Evolutionary conservation across 2,113 vertebrate genomes (phyloP).

Genomic region (Amazona guildingii): DNA sequence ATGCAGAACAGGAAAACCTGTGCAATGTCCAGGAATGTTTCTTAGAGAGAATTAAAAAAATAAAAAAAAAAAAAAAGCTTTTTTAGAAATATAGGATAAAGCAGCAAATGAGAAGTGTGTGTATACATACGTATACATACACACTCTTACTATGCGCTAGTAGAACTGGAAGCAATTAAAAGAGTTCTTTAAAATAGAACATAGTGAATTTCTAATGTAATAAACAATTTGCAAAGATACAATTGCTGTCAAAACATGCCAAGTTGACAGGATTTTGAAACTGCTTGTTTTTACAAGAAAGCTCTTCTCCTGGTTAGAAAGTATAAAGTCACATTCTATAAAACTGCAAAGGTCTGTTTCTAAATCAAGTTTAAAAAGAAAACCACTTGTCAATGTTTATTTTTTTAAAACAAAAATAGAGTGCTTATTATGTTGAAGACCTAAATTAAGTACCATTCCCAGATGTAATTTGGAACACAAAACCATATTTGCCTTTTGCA

Average conservation of each 20-base stretch:
- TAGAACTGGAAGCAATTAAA: background rate
- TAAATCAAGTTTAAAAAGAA: background rate
- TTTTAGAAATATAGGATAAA: background rate
- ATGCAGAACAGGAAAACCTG: background rate
- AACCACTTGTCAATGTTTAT: background rate
- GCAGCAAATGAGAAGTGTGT: background rate
- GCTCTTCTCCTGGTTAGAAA: background rate
- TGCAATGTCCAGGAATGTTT: background rate
- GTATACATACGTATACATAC: background rate
- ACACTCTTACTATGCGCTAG: background rate
- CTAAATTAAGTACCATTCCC: background rate
- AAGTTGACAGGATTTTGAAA: background rate
- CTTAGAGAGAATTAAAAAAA: background rate
- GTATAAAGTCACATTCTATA: background rate
- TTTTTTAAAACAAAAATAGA: background rate
- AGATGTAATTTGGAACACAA: background rate
- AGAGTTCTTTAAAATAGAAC: slow-evolving; percentile 11
- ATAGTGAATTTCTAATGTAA: slow-evolving; percentile 23
- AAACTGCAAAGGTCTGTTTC: background rate
- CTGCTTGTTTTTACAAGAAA: background rate
- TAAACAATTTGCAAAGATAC: slow-evolving; percentile 22
- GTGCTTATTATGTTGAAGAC: background rate
- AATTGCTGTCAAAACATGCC: slow-evolving; percentile 45
- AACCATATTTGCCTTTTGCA: background rate
- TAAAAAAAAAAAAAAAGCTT: background rate